A percentile compares a stretch with the other conserved stretches of the same genome.
These are phyloP conservation scores for Riptortus pedestris DNA, from an alignment of 1,140 invertebrate species.

Conservation along the genomic window DNA sequence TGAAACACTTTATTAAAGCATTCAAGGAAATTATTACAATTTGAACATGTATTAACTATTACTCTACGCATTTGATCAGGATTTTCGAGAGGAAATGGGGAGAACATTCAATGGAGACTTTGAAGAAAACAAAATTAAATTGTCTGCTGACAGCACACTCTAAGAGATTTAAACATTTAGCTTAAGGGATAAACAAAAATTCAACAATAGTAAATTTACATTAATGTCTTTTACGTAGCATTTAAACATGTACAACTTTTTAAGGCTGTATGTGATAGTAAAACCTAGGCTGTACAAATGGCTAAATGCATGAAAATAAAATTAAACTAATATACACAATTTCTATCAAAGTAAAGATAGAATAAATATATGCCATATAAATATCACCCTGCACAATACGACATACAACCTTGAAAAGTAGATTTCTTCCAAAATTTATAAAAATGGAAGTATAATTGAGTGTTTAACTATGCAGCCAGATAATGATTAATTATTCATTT, in stretches of 20 bases:
- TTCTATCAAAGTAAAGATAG: neutral
- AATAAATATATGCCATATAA: neutral
- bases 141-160: slow-evolving; percentile 2
- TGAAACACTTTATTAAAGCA: slow-evolving; percentile 28
- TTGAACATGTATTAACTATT: slow-evolving; percentile 16
- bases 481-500: slow-evolving; percentile 19
- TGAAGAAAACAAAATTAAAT: neutral
- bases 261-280: slow-evolving; percentile 8
- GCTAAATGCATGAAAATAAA: slow-evolving; percentile 8
- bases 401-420: slow-evolving; percentile 23
- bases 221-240: neutral
- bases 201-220: neutral
- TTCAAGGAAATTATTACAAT: slow-evolving; percentile 19
- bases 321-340: neutral
- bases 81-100: neutral
- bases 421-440: neutral
- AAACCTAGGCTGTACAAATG: slow-evolving; percentile 15
- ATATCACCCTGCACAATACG: slow-evolving; percentile 11
- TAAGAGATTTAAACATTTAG: slow-evolving; percentile 1
- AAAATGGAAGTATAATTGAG: slow-evolving; percentile 11
- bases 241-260: neutral
- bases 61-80: neutral
- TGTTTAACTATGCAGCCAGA: slow-evolving; percentile 18
- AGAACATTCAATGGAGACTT: slow-evolving; percentile 3
- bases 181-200: neutral